Percentiles rank a stretch among this genome's conserved stretches.
Conservation (phyloP, 2,888 invertebrate species). For the Arge pagana region DNA sequence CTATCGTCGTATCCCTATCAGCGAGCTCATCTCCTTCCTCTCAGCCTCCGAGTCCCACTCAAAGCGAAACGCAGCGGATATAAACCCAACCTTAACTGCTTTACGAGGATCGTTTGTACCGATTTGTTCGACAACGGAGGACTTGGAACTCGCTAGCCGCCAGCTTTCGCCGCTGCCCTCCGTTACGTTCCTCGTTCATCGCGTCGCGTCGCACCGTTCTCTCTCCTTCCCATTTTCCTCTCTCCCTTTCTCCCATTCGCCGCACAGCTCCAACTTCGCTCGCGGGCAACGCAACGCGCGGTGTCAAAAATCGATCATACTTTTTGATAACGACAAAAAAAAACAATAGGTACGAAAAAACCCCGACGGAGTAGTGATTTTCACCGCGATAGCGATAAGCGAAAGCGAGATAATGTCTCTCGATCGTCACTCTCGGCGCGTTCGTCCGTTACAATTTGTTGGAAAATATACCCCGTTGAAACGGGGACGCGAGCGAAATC, state of each 20-base stretch:
- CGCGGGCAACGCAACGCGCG: no score
- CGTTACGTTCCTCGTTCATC: constrained; percentile 4
- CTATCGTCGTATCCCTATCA: constrained; percentile 40
- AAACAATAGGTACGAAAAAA: no score
- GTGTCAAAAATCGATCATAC: no score
- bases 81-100: constrained; percentile 53
- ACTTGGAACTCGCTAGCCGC: constrained; percentile 21
- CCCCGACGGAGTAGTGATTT: no score
- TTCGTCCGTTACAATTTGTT: no score
- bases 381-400: no score
- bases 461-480: no score
- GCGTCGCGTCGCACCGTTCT: constrained; percentile 1
- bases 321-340: no score
- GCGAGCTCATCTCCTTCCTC: constrained; percentile 28
- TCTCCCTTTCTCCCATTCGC: constrained; percentile 1
- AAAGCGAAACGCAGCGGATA: constrained; percentile 28
- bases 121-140: constrained; percentile 55
- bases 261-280: no score
- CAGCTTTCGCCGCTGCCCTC: constrained; percentile 18
- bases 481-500: no score
- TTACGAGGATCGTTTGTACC: constrained; percentile 59
- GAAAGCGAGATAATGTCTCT: no score
- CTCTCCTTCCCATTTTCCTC: constrained; percentile 7
- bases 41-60: constrained; percentile 33
- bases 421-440: no score